Conservation (phyloP, 53 echinoderm and acorn worm species). For the Glandiceps talaboti region DNA sequence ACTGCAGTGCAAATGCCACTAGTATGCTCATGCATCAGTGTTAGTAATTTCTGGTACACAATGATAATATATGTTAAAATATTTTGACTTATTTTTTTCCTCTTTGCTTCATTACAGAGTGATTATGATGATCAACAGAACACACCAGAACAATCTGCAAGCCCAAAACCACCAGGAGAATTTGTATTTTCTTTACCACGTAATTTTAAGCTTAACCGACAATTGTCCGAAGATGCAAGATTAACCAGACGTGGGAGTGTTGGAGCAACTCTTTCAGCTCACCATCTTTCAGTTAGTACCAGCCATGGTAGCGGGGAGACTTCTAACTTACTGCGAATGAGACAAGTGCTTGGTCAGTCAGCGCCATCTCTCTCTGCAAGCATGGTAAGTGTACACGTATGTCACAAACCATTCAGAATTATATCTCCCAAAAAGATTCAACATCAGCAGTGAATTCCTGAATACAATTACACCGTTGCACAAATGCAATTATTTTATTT, state of each 20-base stretch:
- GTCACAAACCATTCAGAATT: too few species aligned
- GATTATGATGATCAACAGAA: conserved; percentile 72
- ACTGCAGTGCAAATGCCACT: too few species aligned
- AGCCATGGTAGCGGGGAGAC: conserved; percentile 40
- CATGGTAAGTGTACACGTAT: conserved; percentile 42
- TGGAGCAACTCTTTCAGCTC: conserved; percentile 37
- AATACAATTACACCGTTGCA: too few species aligned
- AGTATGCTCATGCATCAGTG: too few species aligned
- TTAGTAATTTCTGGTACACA: too few species aligned
- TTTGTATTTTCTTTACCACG: conserved; percentile 83
- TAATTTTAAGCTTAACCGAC: conserved; percentile 70
- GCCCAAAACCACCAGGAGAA: conserved; percentile 57
- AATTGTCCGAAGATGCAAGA: conserved; percentile 88
- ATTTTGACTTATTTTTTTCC: too few species aligned
- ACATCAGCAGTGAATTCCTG: too few species aligned
- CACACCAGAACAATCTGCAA: conserved; percentile 26
- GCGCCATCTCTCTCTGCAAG: conserved; percentile 91
- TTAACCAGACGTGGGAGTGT: conserved; percentile 86
- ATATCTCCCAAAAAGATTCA: too few species aligned
- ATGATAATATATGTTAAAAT: too few species aligned
- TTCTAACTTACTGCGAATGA: conserved; percentile 68
- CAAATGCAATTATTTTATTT: too few species aligned
- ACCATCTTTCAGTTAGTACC: background rate
- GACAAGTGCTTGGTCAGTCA: conserved; percentile 86
- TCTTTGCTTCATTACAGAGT: conserved; percentile 26